These are phyloP conservation scores for Melanotaenia duboulayi DNA, from an alignment of 2,113 vertebrate genomes.

Conservation along the genomic window DNA sequence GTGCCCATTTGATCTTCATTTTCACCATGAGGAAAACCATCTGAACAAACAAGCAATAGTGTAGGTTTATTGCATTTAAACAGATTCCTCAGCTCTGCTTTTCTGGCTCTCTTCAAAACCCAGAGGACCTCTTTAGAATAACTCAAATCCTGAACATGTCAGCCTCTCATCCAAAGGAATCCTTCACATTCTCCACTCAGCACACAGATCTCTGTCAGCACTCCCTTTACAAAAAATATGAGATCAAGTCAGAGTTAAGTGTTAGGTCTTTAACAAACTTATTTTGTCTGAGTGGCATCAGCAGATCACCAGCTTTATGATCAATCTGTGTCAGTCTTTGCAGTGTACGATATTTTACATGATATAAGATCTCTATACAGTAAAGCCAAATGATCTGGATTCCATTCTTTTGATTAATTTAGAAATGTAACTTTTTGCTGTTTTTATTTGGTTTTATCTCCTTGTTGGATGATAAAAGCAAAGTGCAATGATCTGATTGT, in stretches of 20 bases:
- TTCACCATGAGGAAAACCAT: slow-evolving; percentile 76
- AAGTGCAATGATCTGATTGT: no score
- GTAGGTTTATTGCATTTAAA: slow-evolving; percentile 77
- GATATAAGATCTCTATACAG: neutral
- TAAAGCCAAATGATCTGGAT: neutral
- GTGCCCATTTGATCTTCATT: slow-evolving; percentile 78
- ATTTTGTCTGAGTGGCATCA: slow-evolving; percentile 4
- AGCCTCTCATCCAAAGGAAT: slow-evolving; percentile 44
- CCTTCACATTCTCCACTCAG: slow-evolving; percentile 64
- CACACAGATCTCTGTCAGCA: slow-evolving; percentile 33
- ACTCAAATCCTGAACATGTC: slow-evolving; percentile 68
- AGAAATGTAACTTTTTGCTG: no score
- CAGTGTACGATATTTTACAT: neutral
- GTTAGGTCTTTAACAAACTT: neutral
- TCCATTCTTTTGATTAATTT: neutral
- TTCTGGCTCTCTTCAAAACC: slow-evolving; percentile 52
- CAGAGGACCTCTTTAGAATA: slow-evolving; percentile 70
- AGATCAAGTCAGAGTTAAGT: neutral
- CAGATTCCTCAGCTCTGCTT: slow-evolving; percentile 67
- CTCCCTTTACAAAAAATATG: slow-evolving; percentile 15
- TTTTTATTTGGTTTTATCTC: no score
- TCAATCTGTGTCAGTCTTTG: neutral
- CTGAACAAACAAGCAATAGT: slow-evolving; percentile 81
- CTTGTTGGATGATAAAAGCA: no score
- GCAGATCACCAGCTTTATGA: neutral